phyloP scores from a whole-genome alignment of 2,888 invertebrate species.

The Oligia latruncula region DNA sequence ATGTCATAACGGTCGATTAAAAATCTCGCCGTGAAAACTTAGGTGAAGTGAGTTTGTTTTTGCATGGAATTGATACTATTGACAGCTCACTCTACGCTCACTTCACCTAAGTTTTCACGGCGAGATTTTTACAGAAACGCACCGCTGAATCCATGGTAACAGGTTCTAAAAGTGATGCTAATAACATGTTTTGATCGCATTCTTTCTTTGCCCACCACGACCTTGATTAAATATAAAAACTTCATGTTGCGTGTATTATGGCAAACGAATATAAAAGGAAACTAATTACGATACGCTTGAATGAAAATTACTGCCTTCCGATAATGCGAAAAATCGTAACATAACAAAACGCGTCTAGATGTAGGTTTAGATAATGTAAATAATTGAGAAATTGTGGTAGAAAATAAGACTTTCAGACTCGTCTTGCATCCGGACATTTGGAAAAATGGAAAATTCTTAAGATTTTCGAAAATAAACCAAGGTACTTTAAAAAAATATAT shows the following conservation, averaged over 20 bases:
- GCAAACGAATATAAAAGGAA: slow-evolving; percentile 31
- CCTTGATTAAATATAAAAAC: slow-evolving; percentile 10
- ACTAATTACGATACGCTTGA: slow-evolving; percentile 48
- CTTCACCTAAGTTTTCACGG: no score
- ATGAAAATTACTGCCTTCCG: slow-evolving; percentile 41
- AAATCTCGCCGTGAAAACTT: no score
- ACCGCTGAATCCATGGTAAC: no score
- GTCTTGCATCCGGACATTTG: neutral
- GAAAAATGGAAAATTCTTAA: no score
- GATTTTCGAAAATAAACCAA: no score
- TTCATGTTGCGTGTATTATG: slow-evolving; percentile 1
- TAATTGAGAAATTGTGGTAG: neutral
- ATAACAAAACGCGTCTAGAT: slow-evolving; percentile 14
- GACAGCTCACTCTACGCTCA: no score
- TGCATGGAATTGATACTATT: no score
- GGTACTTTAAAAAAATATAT: no score
- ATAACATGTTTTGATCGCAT: neutral
- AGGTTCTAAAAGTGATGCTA: neutral
- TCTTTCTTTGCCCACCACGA: neutral
- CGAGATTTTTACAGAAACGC: no score
- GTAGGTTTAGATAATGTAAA: neutral
- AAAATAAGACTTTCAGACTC: neutral
- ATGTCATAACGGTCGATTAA: neutral
- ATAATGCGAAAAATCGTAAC: slow-evolving; percentile 41
- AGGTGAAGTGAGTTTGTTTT: no score